Evolutionary conservation across 2,888 invertebrate genomes (phyloP), one percentile per base, ranked within the genome.

Genomic region (Drosophila meridiana): DNA sequence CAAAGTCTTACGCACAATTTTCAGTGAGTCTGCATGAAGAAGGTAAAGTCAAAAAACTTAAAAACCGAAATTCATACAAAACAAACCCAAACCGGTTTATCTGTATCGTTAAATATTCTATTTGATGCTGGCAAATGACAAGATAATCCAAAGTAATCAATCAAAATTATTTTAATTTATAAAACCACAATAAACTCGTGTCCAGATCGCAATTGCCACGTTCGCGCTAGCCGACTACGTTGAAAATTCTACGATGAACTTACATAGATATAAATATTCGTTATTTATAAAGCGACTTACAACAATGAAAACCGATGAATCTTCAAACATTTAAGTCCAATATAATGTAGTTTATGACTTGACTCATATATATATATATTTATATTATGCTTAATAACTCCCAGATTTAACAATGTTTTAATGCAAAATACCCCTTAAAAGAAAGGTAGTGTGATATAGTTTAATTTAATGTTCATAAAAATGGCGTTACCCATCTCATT

Each of bases 141-240:
- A 91, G 92, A 91, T 91, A 91, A 91, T 92, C 88, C 91, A 91
- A 91, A 91, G 91, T 91, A 91, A 91, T 91, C 92, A 91, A 92
- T 91, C 91, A 91, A 91, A 91, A 91, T 90, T 90, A 91, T 91
- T 91, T 88, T 90, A 87, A 91, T 89, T 91, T 91, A 83, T 87
- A 90, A 88, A 91, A 82, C 88, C 90, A 82, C 84, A 90, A 90
- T 88, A 84, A 88, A 91, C 79, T 87, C 84, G 82, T 82, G 88
- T 80, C 73, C 78, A 73, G 78, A 84, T 80, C 80, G 78, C 78
- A 83, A 87, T 82, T 87, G 78, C 86, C 87, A 86, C 84, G 87
- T 78, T 83, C 63, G 73, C 69, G 67, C 64, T 75, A 50, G 57
- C 47, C 76, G 55, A 30, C 76, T 28, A 65, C 38, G 58, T 42